Conservation (phyloP, 2,113 vertebrate species). For the Erpornis zantholeuca region DNA sequence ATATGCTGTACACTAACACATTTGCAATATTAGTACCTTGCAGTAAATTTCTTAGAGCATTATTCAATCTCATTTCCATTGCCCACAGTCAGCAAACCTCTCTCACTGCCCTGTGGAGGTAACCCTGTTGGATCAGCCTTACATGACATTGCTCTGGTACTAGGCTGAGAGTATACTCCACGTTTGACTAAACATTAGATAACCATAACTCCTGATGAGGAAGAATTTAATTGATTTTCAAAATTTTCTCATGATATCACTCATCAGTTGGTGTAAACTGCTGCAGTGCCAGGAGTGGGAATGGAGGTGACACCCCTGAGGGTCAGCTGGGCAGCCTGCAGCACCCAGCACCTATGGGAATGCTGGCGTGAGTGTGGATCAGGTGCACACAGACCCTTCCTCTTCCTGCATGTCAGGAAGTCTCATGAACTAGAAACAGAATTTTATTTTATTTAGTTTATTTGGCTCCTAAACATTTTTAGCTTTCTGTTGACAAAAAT, state of each 20-base stretch:
- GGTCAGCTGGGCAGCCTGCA: not conserved
- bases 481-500: not conserved
- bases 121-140: not conserved
- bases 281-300: not conserved
- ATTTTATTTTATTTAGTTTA: not conserved
- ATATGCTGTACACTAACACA: not conserved
- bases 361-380: accelerated
- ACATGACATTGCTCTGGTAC: not conserved
- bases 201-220: not conserved
- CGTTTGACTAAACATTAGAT: not conserved
- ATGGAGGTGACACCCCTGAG: not conserved
- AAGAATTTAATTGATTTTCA: not conserved
- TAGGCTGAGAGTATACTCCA: not conserved
- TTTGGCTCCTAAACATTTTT: not conserved
- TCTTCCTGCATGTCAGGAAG: not conserved
- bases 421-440: not conserved
- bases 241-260: not conserved
- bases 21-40: not conserved
- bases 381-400: not conserved
- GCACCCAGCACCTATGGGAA: not conserved
- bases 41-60: not conserved
- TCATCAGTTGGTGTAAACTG: not conserved
- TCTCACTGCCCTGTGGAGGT: not conserved
- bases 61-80: not conserved
- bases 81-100: not conserved